These are phyloP conservation scores for Monoplex corrugatus DNA, from an alignment of 2,888 invertebrate genomes.

Conservation along the genomic window DNA sequence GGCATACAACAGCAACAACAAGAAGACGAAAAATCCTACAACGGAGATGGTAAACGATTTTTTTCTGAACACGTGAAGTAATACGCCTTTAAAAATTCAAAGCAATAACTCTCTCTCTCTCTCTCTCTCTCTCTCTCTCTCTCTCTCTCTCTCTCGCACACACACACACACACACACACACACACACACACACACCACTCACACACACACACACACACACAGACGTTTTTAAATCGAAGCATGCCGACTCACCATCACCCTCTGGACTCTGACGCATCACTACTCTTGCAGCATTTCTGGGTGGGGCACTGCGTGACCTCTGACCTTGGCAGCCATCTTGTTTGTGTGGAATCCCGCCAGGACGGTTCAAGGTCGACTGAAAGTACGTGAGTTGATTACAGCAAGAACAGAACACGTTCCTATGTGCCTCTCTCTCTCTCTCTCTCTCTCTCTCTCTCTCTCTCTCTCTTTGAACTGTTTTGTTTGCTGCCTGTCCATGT, in stretches of 20 bases:
- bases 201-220: conserved; percentile 17
- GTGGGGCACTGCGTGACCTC: conserved; percentile 20
- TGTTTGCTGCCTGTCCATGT: too few species aligned
- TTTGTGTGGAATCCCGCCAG: not conserved
- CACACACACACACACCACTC: not conserved
- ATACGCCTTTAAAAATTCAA: too few species aligned
- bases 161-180: not conserved
- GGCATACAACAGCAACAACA: too few species aligned
- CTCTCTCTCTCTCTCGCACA: not conserved
- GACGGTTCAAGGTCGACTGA: not conserved
- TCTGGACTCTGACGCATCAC: not conserved
- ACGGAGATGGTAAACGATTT: too few species aligned
- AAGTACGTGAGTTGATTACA: not conserved
- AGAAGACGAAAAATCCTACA: too few species aligned
- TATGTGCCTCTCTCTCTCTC: conserved; percentile 6
- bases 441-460: conserved; percentile 28
- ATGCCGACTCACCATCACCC: not conserved
- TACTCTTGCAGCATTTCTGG: conserved; percentile 21
- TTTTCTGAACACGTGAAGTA: too few species aligned
- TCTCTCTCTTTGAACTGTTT: not conserved
- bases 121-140: too few species aligned
- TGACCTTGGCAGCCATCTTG: conserved; percentile 8
- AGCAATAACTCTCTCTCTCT: too few species aligned
- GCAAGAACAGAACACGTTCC: not conserved
- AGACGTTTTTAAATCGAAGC: too few species aligned